phyloP scores from a whole-genome alignment of 2,797 vertebrate genomes.

The Thamnophis elegans region DNA sequence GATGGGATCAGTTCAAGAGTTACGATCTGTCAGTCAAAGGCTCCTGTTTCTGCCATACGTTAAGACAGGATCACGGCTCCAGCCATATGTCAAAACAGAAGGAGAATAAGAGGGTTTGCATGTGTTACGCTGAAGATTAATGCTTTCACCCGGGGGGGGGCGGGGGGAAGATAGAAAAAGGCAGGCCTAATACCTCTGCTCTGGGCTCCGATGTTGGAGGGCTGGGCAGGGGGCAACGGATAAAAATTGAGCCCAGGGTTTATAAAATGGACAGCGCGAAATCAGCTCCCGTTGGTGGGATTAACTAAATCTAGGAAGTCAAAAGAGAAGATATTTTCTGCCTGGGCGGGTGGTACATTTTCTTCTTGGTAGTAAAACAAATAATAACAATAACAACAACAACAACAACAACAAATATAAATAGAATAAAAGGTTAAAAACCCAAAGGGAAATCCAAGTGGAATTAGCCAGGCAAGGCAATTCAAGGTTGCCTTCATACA shows the following conservation, averaged over 20 bases:
- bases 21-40: neutral
- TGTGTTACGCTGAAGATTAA: neutral
- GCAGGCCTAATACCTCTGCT: neutral
- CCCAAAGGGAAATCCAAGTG: neutral
- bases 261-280: neutral
- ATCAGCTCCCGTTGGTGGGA: neutral
- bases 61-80: neutral
- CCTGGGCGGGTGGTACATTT: neutral
- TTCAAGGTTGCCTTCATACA: neutral
- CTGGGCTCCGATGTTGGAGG: neutral
- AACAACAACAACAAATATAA: no score
- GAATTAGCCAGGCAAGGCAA: neutral
- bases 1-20: neutral
- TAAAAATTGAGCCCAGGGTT: neutral
- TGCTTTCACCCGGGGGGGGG: neutral
- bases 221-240: neutral
- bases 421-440: neutral
- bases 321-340: neutral
- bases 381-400: neutral
- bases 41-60: neutral
- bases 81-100: neutral
- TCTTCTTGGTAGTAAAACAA: neutral
- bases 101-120: neutral
- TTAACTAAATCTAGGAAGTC: neutral
- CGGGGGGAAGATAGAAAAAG: rapidly evolving